phyloP scores from a whole-genome alignment of 1,140 invertebrate genomes.

The Cotesia vestalis region DNA sequence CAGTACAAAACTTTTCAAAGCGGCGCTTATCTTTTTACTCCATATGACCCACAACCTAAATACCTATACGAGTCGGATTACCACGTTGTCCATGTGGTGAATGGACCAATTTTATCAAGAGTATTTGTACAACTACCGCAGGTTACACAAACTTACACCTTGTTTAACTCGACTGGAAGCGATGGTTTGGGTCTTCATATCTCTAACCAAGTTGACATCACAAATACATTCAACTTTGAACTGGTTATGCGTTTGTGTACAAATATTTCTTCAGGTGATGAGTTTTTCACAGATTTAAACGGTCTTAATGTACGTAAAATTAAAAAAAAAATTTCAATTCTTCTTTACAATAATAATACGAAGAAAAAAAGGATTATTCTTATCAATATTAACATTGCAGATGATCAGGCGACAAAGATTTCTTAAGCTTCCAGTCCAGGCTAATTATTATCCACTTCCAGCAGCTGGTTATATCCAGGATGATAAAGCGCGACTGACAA shows the following conservation, averaged over 20 bases:
- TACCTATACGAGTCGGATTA: constrained; percentile 49
- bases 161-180: constrained; percentile 74
- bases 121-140: constrained; percentile 76
- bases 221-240: constrained; percentile 83
- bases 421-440: constrained; percentile 91
- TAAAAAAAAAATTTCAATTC: too few relatives aligned
- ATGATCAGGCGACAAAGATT: constrained; percentile 86
- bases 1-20: constrained; percentile 83
- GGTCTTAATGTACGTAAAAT: constrained; percentile 75
- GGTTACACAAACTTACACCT: constrained; percentile 75
- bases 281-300: constrained; percentile 86
- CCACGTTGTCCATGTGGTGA: constrained; percentile 70
- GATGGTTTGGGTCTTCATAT: constrained; percentile 77
- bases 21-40: constrained; percentile 96
- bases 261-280: constrained; percentile 75
- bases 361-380: too few relatives aligned
- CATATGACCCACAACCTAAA: constrained; percentile 73
- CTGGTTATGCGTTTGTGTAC: constrained; percentile 86
- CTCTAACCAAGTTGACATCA: constrained; percentile 81
- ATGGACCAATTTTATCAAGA: constrained; percentile 75
- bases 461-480: constrained; percentile 90
- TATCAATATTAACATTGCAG: constrained; percentile 61
- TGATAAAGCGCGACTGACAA: constrained; percentile 73
- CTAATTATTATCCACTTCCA: constrained; percentile 95
- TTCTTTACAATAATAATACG: too few relatives aligned